phyloP scores from a whole-genome alignment of 2,797 vertebrate genomes.

The Iguana delicatissima region DNA sequence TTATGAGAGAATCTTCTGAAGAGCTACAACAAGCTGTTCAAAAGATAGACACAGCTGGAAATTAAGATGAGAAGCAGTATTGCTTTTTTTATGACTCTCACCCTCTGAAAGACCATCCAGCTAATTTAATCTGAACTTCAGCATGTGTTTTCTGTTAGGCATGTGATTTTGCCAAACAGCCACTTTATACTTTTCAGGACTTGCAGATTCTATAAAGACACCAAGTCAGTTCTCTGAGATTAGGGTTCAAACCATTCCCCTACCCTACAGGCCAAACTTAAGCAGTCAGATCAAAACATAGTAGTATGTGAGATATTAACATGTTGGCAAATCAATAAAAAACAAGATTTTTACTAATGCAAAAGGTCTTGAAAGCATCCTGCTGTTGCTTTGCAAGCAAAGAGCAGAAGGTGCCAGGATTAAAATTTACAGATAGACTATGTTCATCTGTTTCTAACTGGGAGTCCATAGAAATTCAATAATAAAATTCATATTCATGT shows the following conservation, averaged over 20 bases:
- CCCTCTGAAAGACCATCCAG: fast-evolving
- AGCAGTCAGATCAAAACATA: not conserved
- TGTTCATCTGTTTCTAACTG: not conserved
- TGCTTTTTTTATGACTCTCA: not conserved
- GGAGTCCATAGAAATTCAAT: not conserved
- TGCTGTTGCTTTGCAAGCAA: constrained; percentile 2
- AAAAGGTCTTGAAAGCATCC: not conserved
- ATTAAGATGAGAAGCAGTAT: not conserved
- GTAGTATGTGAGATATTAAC: not conserved
- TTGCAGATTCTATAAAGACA: not conserved
- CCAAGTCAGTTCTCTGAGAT: not conserved
- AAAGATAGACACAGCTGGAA: fast-evolving
- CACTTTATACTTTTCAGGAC: constrained; percentile 2
- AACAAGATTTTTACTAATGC: not conserved
- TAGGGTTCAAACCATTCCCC: not conserved
- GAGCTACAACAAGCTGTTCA: fast-evolving
- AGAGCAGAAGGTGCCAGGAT: not conserved
- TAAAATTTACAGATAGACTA: not conserved
- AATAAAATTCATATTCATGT: not conserved
- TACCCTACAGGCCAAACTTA: not conserved
- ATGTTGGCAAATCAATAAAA: not conserved
- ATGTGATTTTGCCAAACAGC: not conserved
- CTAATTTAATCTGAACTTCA: fast-evolving
- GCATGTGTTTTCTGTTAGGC: not conserved
- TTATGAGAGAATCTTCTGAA: fast-evolving